phyloP scores from a whole-genome alignment of 2,888 invertebrate species.

The Drosophila pseudotakahashii region DNA sequence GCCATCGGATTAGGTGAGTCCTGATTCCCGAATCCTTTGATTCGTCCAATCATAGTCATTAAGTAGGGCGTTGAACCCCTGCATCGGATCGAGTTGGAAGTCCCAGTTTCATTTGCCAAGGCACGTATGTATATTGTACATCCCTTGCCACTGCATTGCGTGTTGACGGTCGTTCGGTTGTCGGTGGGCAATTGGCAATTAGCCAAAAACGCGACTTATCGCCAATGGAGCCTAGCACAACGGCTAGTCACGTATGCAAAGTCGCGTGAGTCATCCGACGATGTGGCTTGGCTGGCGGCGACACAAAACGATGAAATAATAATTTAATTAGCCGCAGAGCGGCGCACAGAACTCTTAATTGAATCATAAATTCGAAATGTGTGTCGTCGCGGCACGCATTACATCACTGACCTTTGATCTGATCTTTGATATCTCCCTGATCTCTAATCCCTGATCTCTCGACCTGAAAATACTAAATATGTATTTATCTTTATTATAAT shows the following conservation, averaged over 20 bases:
- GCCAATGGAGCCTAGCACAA: slow-evolving; percentile 8
- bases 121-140: slow-evolving; percentile 12
- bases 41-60: background rate
- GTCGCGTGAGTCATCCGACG: slow-evolving; percentile 28
- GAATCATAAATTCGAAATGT: slow-evolving; percentile 56
- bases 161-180: slow-evolving; percentile 40
- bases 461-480: too few relatives aligned
- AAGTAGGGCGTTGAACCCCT: slow-evolving; percentile 27
- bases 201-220: slow-evolving; percentile 60
- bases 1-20: slow-evolving; percentile 91
- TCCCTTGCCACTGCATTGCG: slow-evolving; percentile 52
- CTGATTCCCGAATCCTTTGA: background rate
- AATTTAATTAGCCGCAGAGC: slow-evolving; percentile 63
- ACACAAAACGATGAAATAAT: slow-evolving; percentile 47
- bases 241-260: slow-evolving; percentile 30
- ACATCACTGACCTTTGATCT: slow-evolving; percentile 32
- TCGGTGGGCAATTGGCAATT: slow-evolving; percentile 63
- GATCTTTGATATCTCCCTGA: slow-evolving; percentile 2
- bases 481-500: too few relatives aligned
- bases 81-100: slow-evolving; percentile 7
- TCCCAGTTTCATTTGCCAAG: slow-evolving; percentile 23
- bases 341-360: slow-evolving; percentile 56
- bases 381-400: slow-evolving; percentile 22
- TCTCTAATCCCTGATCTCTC: background rate
- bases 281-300: slow-evolving; percentile 11